Evolutionary conservation across 2,888 invertebrate species (phyloP).

Genomic region (Rhamphomyia laevipes): DNA sequence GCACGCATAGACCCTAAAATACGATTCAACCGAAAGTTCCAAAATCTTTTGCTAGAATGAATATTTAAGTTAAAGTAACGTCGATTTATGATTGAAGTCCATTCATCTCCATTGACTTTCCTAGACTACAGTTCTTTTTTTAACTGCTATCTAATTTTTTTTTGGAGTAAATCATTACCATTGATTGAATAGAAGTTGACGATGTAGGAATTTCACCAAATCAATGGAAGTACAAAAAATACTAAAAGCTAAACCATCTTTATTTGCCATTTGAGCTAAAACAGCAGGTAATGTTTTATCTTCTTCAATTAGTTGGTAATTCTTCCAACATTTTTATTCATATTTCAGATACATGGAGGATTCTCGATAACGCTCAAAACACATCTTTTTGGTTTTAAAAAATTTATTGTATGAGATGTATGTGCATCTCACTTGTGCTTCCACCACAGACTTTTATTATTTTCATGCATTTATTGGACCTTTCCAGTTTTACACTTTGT

Average conservation of each 20-base stretch:
- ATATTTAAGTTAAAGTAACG: not conserved
- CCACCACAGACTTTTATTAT: not conserved
- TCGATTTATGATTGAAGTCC: not conserved
- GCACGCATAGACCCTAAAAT: conserved; percentile 5
- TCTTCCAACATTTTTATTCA: not conserved
- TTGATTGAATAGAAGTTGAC: not conserved
- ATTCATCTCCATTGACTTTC: not conserved
- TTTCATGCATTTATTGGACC: not conserved
- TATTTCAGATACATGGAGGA: not conserved
- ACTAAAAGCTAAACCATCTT: conserved; percentile 3
- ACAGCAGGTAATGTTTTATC: not conserved
- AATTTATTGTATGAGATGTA: no score
- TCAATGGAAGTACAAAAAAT: conserved; percentile 3
- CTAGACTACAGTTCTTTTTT: not conserved
- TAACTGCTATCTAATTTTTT: not conserved
- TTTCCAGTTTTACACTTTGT: not conserved
- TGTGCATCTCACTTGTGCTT: not conserved
- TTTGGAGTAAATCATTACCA: not conserved
- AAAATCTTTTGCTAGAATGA: conserved; percentile 1
- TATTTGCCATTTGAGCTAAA: conserved; percentile 2
- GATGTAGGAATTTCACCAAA: conserved; percentile 1
- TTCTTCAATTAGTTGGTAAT: not conserved
- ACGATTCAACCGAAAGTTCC: conserved; percentile 3
- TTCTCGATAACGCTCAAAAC: not conserved
- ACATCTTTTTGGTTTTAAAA: no score